Evolutionary conservation across 2,113 vertebrate genomes (phyloP).

Genomic region (Tringa solitaria): DNA sequence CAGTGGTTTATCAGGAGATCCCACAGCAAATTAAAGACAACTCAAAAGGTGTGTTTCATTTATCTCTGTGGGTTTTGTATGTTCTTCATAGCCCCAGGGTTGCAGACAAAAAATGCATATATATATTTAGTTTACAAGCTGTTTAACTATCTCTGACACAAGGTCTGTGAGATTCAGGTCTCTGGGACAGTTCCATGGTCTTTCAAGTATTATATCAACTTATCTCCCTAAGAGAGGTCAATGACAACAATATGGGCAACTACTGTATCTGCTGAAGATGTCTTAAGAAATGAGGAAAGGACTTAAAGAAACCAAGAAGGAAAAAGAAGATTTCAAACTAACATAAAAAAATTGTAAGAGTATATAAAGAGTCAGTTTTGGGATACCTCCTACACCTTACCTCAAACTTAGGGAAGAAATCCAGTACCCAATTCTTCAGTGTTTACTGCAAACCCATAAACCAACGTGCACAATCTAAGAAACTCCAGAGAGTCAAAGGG

Average conservation of each 20-base stretch:
- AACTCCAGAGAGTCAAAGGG: neutral
- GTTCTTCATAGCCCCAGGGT: neutral
- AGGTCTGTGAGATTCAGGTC: neutral
- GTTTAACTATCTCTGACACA: neutral
- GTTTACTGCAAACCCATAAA: neutral
- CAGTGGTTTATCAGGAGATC: neutral
- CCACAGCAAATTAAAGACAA: neutral
- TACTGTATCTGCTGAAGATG: neutral
- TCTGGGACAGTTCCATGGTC: neutral
- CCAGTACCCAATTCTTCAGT: neutral
- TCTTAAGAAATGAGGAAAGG: neutral
- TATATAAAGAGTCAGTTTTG: neutral
- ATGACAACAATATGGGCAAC: neutral
- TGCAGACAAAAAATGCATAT: neutral
- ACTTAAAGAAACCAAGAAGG: neutral
- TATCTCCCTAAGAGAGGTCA: neutral
- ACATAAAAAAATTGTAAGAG: neutral
- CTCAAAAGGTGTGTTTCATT: neutral
- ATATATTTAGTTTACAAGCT: neutral
- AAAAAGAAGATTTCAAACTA: neutral
- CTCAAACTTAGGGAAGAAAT: neutral
- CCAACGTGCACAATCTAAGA: neutral
- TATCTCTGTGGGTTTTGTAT: neutral
- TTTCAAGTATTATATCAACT: neutral
- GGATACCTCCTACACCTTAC: neutral